Conservation (phyloP, 1,140 invertebrate species). For the Drosophila repletoides region DNA sequence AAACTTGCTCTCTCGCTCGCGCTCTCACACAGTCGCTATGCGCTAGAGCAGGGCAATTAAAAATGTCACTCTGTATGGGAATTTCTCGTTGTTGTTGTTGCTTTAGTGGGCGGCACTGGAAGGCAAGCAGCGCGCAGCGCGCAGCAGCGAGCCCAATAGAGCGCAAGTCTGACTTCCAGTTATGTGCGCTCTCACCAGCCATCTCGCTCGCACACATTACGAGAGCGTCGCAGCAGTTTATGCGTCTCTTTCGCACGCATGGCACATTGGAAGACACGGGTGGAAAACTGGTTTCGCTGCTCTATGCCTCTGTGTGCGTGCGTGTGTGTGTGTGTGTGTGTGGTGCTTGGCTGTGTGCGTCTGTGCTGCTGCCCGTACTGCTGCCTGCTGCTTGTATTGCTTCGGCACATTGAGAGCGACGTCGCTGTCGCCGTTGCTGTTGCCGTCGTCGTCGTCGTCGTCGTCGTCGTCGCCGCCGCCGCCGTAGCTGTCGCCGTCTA, state of each 20-base stretch:
- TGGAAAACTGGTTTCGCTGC: slow-evolving; percentile 60
- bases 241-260: slow-evolving; percentile 15
- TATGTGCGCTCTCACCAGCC: slow-evolving; percentile 21
- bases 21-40: slow-evolving; percentile 31
- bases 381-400: not conserved
- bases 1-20: not conserved
- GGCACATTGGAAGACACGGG: slow-evolving; percentile 40
- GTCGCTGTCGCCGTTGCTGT: slow-evolving; percentile 3
- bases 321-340: not conserved
- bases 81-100: slow-evolving; percentile 28
- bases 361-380: not conserved
- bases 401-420: no score
- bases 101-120: slow-evolving; percentile 70
- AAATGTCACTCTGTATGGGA: slow-evolving; percentile 80
- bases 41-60: slow-evolving; percentile 53
- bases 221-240: not conserved
- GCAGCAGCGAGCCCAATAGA: slow-evolving; percentile 63
- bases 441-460: slow-evolving; percentile 37
- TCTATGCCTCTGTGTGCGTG: not conserved
- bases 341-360: slow-evolving; percentile 7
- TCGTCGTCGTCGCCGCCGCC: slow-evolving; percentile 7
- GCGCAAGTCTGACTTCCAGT: slow-evolving; percentile 75
- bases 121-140: slow-evolving; percentile 33
- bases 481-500: slow-evolving; percentile 61
- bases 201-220: slow-evolving; percentile 14